A percentile compares a stretch with the other conserved stretches of the same genome.
Conservation (phyloP, 2,797 vertebrate genomes). For the Ibycter americanus region DNA sequence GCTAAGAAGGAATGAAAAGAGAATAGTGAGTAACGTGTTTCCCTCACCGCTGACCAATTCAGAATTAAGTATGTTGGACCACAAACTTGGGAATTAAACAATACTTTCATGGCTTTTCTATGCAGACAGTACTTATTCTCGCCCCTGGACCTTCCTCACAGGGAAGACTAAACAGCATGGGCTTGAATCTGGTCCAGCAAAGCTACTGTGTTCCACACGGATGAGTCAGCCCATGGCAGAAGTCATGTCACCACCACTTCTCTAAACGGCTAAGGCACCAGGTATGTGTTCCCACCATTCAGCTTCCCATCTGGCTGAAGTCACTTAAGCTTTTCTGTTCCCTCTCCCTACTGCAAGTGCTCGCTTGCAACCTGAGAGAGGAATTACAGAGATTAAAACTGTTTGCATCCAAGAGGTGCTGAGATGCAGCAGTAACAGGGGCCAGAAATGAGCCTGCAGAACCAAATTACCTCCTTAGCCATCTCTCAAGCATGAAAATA, state of each 20-base stretch:
- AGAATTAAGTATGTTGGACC: rapidly evolving
- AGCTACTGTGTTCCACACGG: not conserved
- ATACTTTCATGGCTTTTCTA: not conserved
- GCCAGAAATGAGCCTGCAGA: not conserved
- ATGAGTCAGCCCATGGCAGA: not conserved
- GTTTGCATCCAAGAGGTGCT: not conserved
- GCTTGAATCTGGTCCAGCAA: not conserved
- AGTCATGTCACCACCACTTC: rapidly evolving
- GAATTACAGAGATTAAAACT: not conserved
- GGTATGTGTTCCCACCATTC: rapidly evolving
- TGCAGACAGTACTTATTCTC: not conserved
- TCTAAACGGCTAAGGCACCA: not conserved
- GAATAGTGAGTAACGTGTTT: not conserved
- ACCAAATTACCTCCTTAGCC: not conserved
- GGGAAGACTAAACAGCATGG: not conserved
- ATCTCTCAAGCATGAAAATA: rapidly evolving
- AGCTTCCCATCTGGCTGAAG: not conserved
- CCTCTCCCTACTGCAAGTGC: too few species aligned
- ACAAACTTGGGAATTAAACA: too few species aligned
- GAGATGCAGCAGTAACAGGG: not conserved
- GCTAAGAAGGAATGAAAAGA: slow-evolving; percentile 58
- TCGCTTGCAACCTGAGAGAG: not conserved
- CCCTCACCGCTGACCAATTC: rapidly evolving
- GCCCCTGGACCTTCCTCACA: not conserved
- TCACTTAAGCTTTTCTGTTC: not conserved